phyloP scores from a whole-genome alignment of 2,888 invertebrate species.

The Operophtera brumata region DNA sequence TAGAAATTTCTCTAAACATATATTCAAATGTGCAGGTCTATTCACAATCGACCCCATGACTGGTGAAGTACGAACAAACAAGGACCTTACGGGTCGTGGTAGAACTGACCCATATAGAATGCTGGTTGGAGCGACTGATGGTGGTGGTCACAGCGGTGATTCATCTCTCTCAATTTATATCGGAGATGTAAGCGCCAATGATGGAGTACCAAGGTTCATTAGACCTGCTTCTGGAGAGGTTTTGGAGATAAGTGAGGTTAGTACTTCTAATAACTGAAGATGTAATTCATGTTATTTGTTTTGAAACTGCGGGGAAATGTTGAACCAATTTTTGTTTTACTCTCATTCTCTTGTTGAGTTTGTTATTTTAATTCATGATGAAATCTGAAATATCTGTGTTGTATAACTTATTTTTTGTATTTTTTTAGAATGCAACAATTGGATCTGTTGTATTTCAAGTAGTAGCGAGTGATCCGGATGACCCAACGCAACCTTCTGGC shows the following conservation, averaged over 20 bases:
- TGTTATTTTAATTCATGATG: too few species aligned
- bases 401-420: too few species aligned
- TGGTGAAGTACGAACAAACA: constrained; percentile 85
- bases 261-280: neutral
- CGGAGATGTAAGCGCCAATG: constrained; percentile 90
- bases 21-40: constrained; percentile 67
- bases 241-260: constrained; percentile 85
- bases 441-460: constrained; percentile 88
- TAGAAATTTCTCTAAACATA: too few species aligned
- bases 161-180: constrained; percentile 84
- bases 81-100: constrained; percentile 86
- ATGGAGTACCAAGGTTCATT: constrained; percentile 88
- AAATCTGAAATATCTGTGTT: too few species aligned
- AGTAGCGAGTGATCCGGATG: constrained; percentile 88
- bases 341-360: too few species aligned
- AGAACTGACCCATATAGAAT: constrained; percentile 86
- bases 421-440: constrained; percentile 83
- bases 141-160: constrained; percentile 83
- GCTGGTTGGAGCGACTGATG: constrained; percentile 85
- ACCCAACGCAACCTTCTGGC: constrained; percentile 87
- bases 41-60: constrained; percentile 84
- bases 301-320: too few species aligned
- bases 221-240: constrained; percentile 85
- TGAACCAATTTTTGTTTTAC: neutral
- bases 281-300: neutral